A percentile compares a stretch with the other conserved stretches of the same genome.
Evolutionary conservation across 2,888 invertebrate genomes (phyloP).

Genomic region (Synergus itoensis): DNA sequence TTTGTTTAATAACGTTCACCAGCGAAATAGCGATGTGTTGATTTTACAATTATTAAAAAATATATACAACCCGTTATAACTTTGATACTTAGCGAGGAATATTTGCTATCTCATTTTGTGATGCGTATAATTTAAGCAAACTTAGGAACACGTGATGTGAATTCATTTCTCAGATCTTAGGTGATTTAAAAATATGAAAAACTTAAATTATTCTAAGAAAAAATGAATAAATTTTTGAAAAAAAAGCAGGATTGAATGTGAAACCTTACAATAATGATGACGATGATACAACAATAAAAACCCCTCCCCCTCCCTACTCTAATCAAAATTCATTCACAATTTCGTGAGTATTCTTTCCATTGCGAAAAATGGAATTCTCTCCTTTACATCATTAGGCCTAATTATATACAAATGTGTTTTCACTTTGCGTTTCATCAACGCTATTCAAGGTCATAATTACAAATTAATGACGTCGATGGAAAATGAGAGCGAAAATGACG

Average conservation of each 20-base stretch:
- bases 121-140: slow-evolving; percentile 19
- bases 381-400: slow-evolving; percentile 61
- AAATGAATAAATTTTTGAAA: neutral
- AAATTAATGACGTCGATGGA: slow-evolving; percentile 36
- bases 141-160: slow-evolving; percentile 5
- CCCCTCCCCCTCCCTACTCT: slow-evolving; percentile 34
- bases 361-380: slow-evolving; percentile 54
- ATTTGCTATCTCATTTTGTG: neutral
- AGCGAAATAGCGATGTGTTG: slow-evolving; percentile 5
- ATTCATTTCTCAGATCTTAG: neutral
- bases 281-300: slow-evolving; percentile 33
- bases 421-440: slow-evolving; percentile 3
- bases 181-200: neutral
- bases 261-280: slow-evolving; percentile 39
- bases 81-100: slow-evolving; percentile 34
- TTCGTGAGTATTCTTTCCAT: slow-evolving; percentile 53
- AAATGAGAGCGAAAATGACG: slow-evolving; percentile 53
- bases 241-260: neutral
- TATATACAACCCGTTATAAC: slow-evolving; percentile 40
- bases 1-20: neutral
- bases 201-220: neutral
- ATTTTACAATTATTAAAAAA: slow-evolving; percentile 37
- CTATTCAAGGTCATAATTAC: slow-evolving; percentile 34
- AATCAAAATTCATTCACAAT: slow-evolving; percentile 40
- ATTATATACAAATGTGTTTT: slow-evolving; percentile 56